Percentiles rank a stretch among this genome's conserved stretches.
These are phyloP conservation scores for Megaustenia siamemsis DNA, from an alignment of 2,888 invertebrate genomes.

Conservation along the genomic window DNA sequence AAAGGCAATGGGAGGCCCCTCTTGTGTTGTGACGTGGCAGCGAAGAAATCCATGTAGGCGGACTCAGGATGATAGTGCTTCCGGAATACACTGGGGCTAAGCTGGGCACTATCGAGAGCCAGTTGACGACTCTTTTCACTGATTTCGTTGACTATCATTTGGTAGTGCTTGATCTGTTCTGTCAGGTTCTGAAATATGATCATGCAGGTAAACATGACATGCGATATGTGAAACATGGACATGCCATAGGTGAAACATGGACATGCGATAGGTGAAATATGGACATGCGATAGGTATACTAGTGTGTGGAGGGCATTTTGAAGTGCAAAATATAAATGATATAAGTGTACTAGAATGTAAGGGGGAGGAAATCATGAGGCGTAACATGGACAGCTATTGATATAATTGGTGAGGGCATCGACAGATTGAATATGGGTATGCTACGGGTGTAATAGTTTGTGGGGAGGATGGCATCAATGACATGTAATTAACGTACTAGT, in stretches of 20 bases:
- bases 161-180: conserved; percentile 70
- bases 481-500: too few relatives aligned
- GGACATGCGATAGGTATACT: too few relatives aligned
- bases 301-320: too few relatives aligned
- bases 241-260: neutral
- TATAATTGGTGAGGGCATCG: too few relatives aligned
- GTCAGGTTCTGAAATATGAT: conserved; percentile 71
- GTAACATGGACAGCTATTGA: too few relatives aligned
- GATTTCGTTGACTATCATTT: conserved; percentile 69
- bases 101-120: conserved; percentile 53
- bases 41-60: conserved; percentile 53
- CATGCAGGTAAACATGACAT: neutral
- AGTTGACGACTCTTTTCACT: conserved; percentile 71
- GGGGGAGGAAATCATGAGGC: too few relatives aligned
- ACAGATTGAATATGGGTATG: too few relatives aligned
- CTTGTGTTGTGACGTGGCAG: conserved; percentile 35
- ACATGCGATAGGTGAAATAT: too few relatives aligned
- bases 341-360: too few relatives aligned
- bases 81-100: conserved; percentile 51
- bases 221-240: neutral
- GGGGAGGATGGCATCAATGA: too few relatives aligned
- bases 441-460: too few relatives aligned
- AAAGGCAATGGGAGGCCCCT: neutral
- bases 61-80: conserved; percentile 59
- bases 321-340: too few relatives aligned